Evolutionary conservation across 2,113 vertebrate genomes (phyloP).

Genomic region (Pelobates fuscus): DNA sequence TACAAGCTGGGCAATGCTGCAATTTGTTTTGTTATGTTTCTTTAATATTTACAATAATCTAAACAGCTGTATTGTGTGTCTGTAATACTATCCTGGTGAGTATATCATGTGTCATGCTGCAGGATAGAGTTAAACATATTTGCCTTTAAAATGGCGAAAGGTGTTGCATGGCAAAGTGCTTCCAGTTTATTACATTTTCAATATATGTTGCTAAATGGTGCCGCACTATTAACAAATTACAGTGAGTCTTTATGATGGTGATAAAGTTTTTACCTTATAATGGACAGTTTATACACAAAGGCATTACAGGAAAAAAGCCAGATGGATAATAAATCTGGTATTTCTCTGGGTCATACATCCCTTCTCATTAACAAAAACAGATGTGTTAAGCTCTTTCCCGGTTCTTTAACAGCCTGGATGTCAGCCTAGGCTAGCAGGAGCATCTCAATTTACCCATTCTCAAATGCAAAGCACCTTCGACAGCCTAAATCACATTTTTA

Average conservation of each 20-base stretch:
- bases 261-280: conserved; percentile 47
- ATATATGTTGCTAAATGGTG: conserved; percentile 13
- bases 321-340: conserved; percentile 40
- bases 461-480: neutral
- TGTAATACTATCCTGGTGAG: too few species aligned
- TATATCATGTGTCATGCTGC: too few species aligned
- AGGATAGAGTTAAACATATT: neutral
- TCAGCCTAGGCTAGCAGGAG: neutral
- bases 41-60: too few species aligned
- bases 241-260: conserved; percentile 25
- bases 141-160: neutral
- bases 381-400: conserved; percentile 14
- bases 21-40: too few species aligned
- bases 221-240: conserved; percentile 23
- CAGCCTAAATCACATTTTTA: too few species aligned
- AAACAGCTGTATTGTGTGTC: too few species aligned
- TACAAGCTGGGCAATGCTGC: too few species aligned
- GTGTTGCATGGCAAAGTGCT: conserved; percentile 10
- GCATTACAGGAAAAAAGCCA: conserved; percentile 9
- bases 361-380: conserved; percentile 33
- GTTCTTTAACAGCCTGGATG: neutral
- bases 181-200: conserved; percentile 13
- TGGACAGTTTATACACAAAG: conserved; percentile 35
- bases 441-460: neutral
- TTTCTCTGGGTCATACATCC: conserved; percentile 33